Evolutionary conservation across 2,888 invertebrate genomes (phyloP), one percentile per base, ranked within the genome.

Genomic region (Cyclophora albipunctata): DNA sequence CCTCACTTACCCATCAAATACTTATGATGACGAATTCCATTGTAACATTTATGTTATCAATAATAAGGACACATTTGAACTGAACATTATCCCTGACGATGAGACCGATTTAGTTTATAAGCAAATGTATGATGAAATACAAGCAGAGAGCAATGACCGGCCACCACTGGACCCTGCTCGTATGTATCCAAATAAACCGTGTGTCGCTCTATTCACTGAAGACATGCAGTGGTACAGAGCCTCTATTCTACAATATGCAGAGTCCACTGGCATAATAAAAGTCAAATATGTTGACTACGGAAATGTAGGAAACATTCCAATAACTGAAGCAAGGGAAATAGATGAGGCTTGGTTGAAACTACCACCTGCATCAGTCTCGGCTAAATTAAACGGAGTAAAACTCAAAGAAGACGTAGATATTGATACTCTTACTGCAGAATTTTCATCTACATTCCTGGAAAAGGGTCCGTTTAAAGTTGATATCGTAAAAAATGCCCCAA

Each of bases 261-360:
- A 81, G 40, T 62, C 64, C 0, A 72, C 82, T 20, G 74, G 78
- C 4, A 64, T 73, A 47, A 87, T 93, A 0, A 89, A 90, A 63
- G 91, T 96, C 0, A 83, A 88, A 57, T 96, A 92, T 73, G 91
- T 95, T 0, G 96, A 96, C 75, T 95, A 91, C 66, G 94, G 95
- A 2, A 94, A 94, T 64, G 75, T 84, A 4, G 92, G 92, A 67
- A 63, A 81, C 0, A 78, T 93, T 33, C 57, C 84, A 0, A 60
- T 78, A 33, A 63, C 73, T 5, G 75, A 90, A 54, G 73, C 91
- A 0, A 87, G 88, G 51, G 85, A 84, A 65, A 90, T 91, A 51
- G 78, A 76, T 41, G 71, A 78, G 0, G 81, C 90, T 35, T 90
- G 91, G 78, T 65, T 84, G 2, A 65, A 73, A 42, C 71, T 91